phyloP scores from a whole-genome alignment of 1,140 invertebrate genomes.

The Meloidogyne hapla region DNA sequence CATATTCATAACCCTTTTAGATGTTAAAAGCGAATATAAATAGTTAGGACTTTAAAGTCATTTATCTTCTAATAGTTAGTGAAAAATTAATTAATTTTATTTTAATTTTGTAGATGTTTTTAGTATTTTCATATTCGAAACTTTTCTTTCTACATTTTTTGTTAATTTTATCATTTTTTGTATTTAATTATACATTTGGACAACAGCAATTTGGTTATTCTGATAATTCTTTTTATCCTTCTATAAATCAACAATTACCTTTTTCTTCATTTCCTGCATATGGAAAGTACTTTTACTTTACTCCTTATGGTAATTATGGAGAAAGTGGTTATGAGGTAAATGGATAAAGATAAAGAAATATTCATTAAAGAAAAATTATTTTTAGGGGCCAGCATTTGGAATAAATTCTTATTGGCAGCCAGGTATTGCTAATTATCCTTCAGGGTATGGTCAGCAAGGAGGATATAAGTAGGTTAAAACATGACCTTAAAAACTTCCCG shows the following conservation, averaged over 20 bases:
- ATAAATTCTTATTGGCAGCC: conserved; percentile 36
- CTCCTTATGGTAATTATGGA: conserved; percentile 22
- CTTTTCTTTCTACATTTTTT: background rate
- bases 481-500: background rate
- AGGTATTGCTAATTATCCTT: conserved; percentile 27
- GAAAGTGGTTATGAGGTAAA: conserved; percentile 24
- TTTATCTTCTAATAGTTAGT: too few relatives aligned
- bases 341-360: background rate
- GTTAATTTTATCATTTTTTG: background rate
- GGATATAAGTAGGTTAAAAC: background rate
- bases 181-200: background rate
- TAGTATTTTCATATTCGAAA: too few relatives aligned
- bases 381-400: conserved; percentile 27
- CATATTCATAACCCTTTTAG: too few relatives aligned
- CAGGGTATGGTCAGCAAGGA: conserved; percentile 17
- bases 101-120: too few relatives aligned
- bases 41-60: too few relatives aligned
- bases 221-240: background rate
- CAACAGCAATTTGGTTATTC: background rate
- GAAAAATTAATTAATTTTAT: too few relatives aligned
- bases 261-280: background rate
- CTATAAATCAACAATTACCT: background rate
- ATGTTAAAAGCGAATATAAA: too few relatives aligned
- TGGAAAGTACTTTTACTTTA: conserved; percentile 6
- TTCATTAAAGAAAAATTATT: background rate